Evolutionary conservation across 2,888 invertebrate species (phyloP).

Genomic region (Lasius fuliginosus): DNA sequence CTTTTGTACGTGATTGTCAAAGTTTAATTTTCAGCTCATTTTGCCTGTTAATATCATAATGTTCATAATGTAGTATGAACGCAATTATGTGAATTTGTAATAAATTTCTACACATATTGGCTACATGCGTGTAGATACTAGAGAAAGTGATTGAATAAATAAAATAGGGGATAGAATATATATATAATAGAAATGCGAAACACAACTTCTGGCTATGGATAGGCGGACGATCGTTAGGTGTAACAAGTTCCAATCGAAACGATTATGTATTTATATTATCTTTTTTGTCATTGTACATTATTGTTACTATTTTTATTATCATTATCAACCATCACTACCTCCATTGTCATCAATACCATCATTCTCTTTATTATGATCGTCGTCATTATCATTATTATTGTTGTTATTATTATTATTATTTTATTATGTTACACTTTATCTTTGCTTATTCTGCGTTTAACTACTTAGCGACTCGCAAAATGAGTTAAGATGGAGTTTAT

Average conservation of each 20-base stretch:
- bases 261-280: slow-evolving; percentile 21
- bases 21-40: background rate
- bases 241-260: slow-evolving; percentile 31
- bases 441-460: background rate
- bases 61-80: slow-evolving; percentile 8
- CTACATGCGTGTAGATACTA: background rate
- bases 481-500: slow-evolving; percentile 12
- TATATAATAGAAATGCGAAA: slow-evolving; percentile 27
- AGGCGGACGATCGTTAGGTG: slow-evolving; percentile 79
- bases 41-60: slow-evolving; percentile 18
- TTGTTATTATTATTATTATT: slow-evolving; percentile 25
- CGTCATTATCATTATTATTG: background rate
- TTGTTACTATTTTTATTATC: background rate
- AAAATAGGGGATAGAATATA: slow-evolving; percentile 17
- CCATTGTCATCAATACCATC: background rate
- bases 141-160: slow-evolving; percentile 18
- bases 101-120: slow-evolving; percentile 19
- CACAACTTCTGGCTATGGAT: slow-evolving; percentile 69
- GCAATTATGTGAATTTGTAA: slow-evolving; percentile 28
- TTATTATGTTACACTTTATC: slow-evolving; percentile 17
- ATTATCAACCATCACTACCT: background rate
- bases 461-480: background rate
- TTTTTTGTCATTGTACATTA: background rate
- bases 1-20: slow-evolving; percentile 25
- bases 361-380: background rate